phyloP scores from a whole-genome alignment of 2,113 vertebrate species.

The Burhinus bistriatus region DNA sequence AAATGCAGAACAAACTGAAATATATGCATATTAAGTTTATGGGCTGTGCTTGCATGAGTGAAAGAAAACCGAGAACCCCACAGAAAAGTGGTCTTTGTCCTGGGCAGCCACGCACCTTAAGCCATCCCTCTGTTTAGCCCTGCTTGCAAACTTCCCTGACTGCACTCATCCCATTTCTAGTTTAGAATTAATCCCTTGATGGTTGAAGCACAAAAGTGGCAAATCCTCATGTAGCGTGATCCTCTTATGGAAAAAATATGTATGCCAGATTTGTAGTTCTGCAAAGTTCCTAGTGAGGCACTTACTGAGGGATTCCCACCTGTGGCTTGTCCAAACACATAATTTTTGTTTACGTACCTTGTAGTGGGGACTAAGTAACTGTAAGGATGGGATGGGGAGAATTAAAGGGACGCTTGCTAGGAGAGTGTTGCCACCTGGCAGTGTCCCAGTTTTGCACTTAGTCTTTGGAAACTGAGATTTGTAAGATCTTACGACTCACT shows the following conservation, averaged over 20 bases:
- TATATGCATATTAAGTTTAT: not conserved
- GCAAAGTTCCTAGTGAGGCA: not conserved
- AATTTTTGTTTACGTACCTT: not conserved
- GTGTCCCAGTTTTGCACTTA: not conserved
- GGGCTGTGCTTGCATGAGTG: not conserved
- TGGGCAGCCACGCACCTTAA: not conserved
- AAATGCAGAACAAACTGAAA: not conserved
- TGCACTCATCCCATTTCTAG: not conserved
- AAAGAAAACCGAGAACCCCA: not conserved
- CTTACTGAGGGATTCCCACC: not conserved
- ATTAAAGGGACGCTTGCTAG: not conserved
- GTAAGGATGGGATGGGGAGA: not conserved
- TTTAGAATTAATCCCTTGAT: not conserved
- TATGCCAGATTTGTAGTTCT: not conserved
- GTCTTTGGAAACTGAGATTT: not conserved
- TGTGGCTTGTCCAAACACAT: not conserved
- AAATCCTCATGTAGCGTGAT: slow-evolving; percentile 14
- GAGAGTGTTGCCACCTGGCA: not conserved
- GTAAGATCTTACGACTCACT: not conserved
- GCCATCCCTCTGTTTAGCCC: not conserved
- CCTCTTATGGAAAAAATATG: not conserved
- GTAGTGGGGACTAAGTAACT: not conserved
- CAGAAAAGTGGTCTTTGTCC: not conserved
- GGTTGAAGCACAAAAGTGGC: not conserved
- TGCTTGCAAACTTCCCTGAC: not conserved